Evolutionary conservation across 2,797 vertebrate species (phyloP).

Genomic region (Lithobates sylvaticus): DNA sequence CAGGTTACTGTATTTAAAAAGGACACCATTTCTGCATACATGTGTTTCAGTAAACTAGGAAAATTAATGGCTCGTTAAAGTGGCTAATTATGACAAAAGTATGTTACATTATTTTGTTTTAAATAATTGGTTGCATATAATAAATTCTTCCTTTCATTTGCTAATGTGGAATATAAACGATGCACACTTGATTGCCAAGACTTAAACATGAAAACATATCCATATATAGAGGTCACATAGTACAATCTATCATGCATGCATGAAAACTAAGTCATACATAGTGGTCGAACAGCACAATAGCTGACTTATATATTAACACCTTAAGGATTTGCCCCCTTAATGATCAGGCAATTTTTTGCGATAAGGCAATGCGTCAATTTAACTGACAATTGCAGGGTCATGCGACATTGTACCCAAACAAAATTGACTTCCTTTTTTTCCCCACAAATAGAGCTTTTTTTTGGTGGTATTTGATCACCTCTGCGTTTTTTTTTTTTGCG

Average conservation of each 20-base stretch:
- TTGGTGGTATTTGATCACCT: no score
- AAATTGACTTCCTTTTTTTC: no score
- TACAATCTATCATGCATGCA: background rate
- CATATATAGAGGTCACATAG: background rate
- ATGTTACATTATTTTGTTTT: background rate
- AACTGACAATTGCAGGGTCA: no score
- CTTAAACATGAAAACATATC: background rate
- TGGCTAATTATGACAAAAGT: background rate
- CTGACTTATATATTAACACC: no score
- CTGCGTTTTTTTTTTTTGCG: no score
- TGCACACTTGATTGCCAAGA: background rate
- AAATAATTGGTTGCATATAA: background rate
- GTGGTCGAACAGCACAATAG: no score
- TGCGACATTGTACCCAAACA: no score
- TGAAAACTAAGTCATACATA: no score
- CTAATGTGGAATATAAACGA: background rate
- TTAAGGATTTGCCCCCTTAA: no score
- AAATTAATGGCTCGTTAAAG: background rate
- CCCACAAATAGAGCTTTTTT: no score
- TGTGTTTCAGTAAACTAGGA: background rate
- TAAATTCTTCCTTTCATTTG: background rate
- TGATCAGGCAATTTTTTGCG: no score
- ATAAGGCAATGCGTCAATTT: no score
- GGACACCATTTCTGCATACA: background rate
- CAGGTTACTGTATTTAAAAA: constrained; percentile 2